These are phyloP conservation scores for Lepidotrigona ventralis DNA, from an alignment of 1,140 invertebrate species.

Conservation along the genomic window DNA sequence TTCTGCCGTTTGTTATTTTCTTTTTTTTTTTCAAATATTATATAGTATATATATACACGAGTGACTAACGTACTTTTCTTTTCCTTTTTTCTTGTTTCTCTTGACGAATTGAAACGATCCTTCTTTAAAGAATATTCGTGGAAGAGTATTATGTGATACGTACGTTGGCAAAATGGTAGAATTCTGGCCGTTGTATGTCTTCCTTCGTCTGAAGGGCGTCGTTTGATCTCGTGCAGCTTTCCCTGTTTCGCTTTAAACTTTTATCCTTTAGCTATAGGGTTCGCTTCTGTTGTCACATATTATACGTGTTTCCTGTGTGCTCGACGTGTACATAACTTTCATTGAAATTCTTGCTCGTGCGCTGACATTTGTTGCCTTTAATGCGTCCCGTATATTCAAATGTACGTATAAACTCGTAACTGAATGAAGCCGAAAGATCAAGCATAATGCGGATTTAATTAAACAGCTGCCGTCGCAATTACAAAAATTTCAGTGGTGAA, in stretches of 20 bases:
- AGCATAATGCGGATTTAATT: not conserved
- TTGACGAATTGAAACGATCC: not conserved
- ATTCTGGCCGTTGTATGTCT: conserved; percentile 12
- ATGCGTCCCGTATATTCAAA: not conserved
- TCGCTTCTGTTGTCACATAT: not conserved
- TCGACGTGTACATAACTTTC: not conserved
- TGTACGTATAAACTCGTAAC: not conserved
- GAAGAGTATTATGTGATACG: not conserved
- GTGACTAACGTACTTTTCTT: too few species aligned
- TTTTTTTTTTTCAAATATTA: too few species aligned
- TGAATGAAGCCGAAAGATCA: not conserved
- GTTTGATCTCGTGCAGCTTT: conserved; percentile 1
- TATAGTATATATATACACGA: too few species aligned
- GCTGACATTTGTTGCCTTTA: not conserved
- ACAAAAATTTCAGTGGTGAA: too few species aligned
- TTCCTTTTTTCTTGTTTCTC: not conserved
- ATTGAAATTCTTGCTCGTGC: not conserved
- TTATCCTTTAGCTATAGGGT: conserved; percentile 7
- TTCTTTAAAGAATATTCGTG: not conserved
- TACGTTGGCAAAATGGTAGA: not conserved
- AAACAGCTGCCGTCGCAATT: too few species aligned
- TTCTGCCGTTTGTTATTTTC: too few species aligned
- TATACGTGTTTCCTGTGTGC: not conserved
- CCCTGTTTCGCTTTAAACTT: conserved; percentile 5
- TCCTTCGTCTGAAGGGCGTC: conserved; percentile 5